Evolutionary conservation across 1,140 invertebrate species (phyloP).

Genomic region (Drosophila neocordata): DNA sequence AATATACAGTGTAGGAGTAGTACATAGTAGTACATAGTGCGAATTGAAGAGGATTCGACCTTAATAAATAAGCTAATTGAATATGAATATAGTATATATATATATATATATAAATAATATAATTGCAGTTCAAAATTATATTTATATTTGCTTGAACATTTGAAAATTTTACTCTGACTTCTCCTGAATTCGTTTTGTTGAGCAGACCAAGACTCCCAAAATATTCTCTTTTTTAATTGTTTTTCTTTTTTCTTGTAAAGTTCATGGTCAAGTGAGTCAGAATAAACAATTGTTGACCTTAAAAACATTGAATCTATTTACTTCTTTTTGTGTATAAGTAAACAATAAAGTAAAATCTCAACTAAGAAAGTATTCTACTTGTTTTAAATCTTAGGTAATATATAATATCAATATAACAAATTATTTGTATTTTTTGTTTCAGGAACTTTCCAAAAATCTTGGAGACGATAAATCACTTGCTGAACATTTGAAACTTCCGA

Average conservation of each 20-base stretch:
- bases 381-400: not conserved
- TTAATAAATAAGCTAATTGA: constrained; percentile 6
- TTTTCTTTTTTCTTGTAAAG: not conserved
- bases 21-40: constrained; percentile 6
- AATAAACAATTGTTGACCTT: constrained; percentile 3
- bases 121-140: not conserved
- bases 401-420: not conserved
- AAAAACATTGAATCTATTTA: not conserved
- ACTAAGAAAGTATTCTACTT: not conserved
- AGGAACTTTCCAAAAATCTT: constrained; percentile 93
- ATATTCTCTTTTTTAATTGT: not conserved
- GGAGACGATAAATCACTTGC: constrained; percentile 94
- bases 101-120: not conserved
- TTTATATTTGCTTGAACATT: not conserved
- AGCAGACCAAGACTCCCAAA: not conserved
- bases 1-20: constrained; percentile 15
- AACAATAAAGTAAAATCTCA: not conserved
- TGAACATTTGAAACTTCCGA: constrained; percentile 96
- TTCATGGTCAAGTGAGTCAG: not conserved
- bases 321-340: constrained; percentile 18
- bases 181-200: not conserved
- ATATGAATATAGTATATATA: not conserved
- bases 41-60: constrained; percentile 14
- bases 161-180: not conserved
- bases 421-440: constrained; percentile 62